phyloP scores from a whole-genome alignment of 1,140 invertebrate genomes.

The Anadara kagoshimensis region DNA sequence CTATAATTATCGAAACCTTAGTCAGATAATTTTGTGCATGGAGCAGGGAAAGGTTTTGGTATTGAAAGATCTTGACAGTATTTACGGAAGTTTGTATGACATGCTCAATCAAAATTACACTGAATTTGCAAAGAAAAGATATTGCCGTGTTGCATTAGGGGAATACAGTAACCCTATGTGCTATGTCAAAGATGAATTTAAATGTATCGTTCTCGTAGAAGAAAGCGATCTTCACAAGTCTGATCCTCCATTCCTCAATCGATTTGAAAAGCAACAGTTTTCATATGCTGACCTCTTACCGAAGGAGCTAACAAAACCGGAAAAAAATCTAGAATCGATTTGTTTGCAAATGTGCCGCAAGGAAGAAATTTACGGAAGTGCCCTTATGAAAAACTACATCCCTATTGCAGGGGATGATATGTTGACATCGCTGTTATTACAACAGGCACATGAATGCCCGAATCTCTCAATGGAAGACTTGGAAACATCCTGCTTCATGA shows the following conservation, averaged over 20 bases:
- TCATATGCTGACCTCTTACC: conserved; percentile 16
- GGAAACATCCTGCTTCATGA: no score
- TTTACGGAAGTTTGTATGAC: conserved; percentile 58
- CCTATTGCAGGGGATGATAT: no score
- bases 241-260: conserved; percentile 53
- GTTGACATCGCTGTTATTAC: no score
- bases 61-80: conserved; percentile 50
- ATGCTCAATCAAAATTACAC: conserved; percentile 59
- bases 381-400: no score
- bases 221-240: conserved; percentile 34
- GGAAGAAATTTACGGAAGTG: no score
- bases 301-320: background rate
- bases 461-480: no score
- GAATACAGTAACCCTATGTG: conserved; percentile 54
- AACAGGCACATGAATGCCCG: no score
- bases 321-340: no score
- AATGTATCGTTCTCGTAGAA: conserved; percentile 51
- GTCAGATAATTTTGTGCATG: conserved; percentile 56
- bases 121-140: conserved; percentile 42
- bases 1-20: conserved; percentile 50
- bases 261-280: conserved; percentile 58
- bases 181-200: conserved; percentile 46
- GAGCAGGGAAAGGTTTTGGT: conserved; percentile 50
- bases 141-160: conserved; percentile 50
- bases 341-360: no score